phyloP scores from a whole-genome alignment of 2,113 vertebrate genomes.

The Erpornis zantholeuca region DNA sequence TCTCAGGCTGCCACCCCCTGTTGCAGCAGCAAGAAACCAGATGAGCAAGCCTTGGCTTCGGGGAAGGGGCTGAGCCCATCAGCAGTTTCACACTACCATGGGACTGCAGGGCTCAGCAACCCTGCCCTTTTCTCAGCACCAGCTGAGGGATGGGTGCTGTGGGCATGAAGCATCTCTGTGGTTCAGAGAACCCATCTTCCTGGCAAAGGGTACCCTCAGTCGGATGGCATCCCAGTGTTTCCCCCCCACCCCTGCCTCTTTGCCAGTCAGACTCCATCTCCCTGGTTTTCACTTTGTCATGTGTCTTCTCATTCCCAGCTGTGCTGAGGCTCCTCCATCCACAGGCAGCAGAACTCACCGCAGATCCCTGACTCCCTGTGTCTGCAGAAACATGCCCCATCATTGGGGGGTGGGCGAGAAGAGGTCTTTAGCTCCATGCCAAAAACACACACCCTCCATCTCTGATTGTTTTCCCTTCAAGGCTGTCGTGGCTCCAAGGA shows the following conservation, averaged over 20 bases:
- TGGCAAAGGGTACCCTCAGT: background rate
- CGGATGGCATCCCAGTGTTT: background rate
- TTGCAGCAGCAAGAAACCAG: background rate
- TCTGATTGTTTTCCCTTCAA: background rate
- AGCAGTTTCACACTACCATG: background rate
- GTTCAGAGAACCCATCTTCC: background rate
- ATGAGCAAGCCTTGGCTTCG: background rate
- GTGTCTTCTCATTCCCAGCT: background rate
- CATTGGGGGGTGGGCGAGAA: accelerated
- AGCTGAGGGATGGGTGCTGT: background rate
- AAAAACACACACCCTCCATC: background rate
- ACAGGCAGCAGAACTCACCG: background rate
- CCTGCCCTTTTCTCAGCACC: background rate
- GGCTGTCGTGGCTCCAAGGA: background rate
- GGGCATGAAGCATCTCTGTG: background rate
- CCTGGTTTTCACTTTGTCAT: background rate
- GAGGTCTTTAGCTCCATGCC: background rate
- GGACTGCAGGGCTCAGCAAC: background rate
- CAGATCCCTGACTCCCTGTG: background rate
- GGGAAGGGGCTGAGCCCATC: background rate
- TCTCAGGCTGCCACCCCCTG: background rate
- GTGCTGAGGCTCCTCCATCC: background rate
- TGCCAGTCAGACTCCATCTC: background rate
- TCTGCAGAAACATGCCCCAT: background rate
- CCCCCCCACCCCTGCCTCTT: background rate